phyloP scores from a whole-genome alignment of 2,797 vertebrate genomes.

The Silurus lanzhouensis region DNA sequence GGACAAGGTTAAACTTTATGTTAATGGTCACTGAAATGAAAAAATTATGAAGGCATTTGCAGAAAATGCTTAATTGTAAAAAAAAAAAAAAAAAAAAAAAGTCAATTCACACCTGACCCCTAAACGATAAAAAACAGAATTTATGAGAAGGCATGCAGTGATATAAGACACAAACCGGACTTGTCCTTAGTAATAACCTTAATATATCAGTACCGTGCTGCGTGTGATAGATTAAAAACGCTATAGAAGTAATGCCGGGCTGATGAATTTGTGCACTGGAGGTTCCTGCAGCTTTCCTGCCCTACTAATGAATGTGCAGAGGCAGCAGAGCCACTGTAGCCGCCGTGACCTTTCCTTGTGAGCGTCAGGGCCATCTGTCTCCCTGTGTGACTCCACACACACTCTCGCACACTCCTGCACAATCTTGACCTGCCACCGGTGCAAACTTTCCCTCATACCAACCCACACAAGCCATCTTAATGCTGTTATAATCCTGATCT shows the following conservation, averaged over 20 bases:
- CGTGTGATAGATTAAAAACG: slow-evolving; percentile 74
- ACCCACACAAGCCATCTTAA: slow-evolving; percentile 24
- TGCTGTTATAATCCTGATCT: slow-evolving; percentile 20
- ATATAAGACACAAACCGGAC: slow-evolving; percentile 59
- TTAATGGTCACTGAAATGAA: neutral
- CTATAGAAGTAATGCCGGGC: slow-evolving; percentile 70
- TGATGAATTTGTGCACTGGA: slow-evolving; percentile 58
- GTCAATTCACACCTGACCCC: slow-evolving; percentile 23
- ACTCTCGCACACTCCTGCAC: slow-evolving; percentile 58
- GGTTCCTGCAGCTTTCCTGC: slow-evolving; percentile 59
- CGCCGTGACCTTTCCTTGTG: slow-evolving; percentile 63
- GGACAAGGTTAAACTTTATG: neutral
- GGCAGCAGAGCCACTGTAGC: slow-evolving; percentile 70
- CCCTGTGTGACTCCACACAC: slow-evolving; percentile 66
- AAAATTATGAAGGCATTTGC: neutral
- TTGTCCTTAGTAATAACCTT: slow-evolving; percentile 74
- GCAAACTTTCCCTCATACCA: slow-evolving; percentile 32
- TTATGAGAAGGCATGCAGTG: slow-evolving; percentile 30
- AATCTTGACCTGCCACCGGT: slow-evolving; percentile 48
- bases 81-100: neutral
- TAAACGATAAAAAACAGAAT: slow-evolving; percentile 33
- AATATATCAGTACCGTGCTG: slow-evolving; percentile 74
- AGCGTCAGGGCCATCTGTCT: slow-evolving; percentile 76
- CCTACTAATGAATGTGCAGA: slow-evolving; percentile 74
- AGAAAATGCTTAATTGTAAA: neutral